Conservation (phyloP, 2,113 vertebrate genomes). For the Cyanoramphus novaezelandiae region DNA sequence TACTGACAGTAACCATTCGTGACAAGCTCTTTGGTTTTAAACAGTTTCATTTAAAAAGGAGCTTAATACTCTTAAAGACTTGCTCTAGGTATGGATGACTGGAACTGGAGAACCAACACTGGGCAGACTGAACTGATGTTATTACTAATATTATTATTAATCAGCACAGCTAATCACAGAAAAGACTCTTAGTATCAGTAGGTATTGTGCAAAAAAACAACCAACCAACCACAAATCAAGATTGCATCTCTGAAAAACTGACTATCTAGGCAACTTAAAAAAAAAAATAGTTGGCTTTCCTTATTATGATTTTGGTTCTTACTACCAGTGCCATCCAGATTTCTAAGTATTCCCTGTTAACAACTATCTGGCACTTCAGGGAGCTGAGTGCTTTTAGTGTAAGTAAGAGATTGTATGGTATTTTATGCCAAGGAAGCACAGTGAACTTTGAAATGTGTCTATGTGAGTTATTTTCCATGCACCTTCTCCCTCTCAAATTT, state of each 20-base stretch:
- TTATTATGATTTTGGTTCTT: background rate
- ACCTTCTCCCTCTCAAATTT: background rate
- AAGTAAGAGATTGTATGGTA: background rate
- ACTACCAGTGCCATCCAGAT: background rate
- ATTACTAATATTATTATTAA: background rate
- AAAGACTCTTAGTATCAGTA: background rate
- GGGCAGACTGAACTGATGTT: background rate
- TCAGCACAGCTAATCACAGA: background rate
- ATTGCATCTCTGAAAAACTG: background rate
- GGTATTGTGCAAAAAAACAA: background rate
- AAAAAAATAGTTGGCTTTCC: background rate
- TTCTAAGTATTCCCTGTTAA: background rate
- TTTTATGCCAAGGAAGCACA: background rate
- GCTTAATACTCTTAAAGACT: background rate
- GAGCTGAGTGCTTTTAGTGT: background rate
- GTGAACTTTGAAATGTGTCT: background rate
- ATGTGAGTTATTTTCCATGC: background rate
- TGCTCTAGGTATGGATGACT: background rate
- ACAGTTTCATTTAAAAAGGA: background rate
- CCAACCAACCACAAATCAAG: background rate
- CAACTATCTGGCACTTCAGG: background rate
- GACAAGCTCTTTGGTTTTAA: background rate
- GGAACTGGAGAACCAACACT: background rate
- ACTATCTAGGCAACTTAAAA: background rate
- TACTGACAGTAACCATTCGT: background rate